These are phyloP conservation scores for Todiramphus chloris DNA, from an alignment of 2,113 vertebrate species.

Conservation along the genomic window DNA sequence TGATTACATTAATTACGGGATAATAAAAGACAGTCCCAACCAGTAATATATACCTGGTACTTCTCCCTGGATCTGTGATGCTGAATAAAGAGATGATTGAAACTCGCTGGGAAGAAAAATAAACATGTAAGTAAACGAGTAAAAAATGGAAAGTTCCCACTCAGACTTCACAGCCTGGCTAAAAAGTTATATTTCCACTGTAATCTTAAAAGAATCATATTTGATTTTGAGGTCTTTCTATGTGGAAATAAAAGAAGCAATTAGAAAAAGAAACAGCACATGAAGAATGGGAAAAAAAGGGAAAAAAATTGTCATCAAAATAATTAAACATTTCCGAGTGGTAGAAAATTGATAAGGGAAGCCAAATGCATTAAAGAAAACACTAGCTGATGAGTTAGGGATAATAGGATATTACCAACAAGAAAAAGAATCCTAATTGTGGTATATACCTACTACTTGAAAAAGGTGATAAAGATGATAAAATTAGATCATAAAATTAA, in stretches of 20 bases:
- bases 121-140: background rate
- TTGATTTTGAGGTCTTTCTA: slow-evolving; percentile 20
- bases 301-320: slow-evolving; percentile 28
- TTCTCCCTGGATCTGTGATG: background rate
- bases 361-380: slow-evolving; percentile 3
- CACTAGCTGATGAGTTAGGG: slow-evolving; percentile 31
- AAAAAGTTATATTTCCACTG: background rate
- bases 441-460: background rate
- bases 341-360: slow-evolving; percentile 32
- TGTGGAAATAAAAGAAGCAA: slow-evolving; percentile 18
- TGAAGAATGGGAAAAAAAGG: background rate
- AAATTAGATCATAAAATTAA: slow-evolving; percentile 28
- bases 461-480: slow-evolving; percentile 16
- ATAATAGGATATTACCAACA: slow-evolving; percentile 25
- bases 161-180: background rate
- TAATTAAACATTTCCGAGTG: slow-evolving; percentile 42
- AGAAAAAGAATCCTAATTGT: slow-evolving; percentile 10
- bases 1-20: slow-evolving; percentile 71
- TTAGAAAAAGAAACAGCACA: background rate
- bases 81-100: background rate
- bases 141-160: background rate
- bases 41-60: slow-evolving; percentile 49
- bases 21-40: slow-evolving; percentile 63
- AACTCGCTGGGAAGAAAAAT: background rate
- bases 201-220: background rate